These are phyloP conservation scores for Deilephila elpenor DNA, from an alignment of 2,888 invertebrate genomes.

Conservation along the genomic window DNA sequence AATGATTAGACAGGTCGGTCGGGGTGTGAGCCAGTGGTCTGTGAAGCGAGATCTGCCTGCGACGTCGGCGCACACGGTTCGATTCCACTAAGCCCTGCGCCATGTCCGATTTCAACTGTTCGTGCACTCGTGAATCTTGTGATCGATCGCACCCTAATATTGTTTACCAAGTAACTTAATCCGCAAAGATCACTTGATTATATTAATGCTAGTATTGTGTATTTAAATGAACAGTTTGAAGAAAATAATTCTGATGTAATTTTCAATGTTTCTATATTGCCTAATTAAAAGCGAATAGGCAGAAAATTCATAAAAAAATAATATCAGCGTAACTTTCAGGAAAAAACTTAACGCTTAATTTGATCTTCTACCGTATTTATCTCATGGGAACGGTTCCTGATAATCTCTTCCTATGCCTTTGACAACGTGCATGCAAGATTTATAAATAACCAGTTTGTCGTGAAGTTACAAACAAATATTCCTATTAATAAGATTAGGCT, in stretches of 20 bases:
- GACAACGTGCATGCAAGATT: too few relatives aligned
- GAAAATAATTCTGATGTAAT: too few relatives aligned
- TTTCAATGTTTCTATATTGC: too few relatives aligned
- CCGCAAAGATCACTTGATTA: not conserved
- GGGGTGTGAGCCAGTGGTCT: conserved; percentile 56
- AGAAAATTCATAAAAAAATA: too few relatives aligned
- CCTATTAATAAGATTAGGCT: not conserved
- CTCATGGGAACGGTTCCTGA: too few relatives aligned
- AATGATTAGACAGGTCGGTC: conserved; percentile 68
- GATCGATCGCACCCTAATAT: not conserved
- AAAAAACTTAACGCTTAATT: too few relatives aligned
- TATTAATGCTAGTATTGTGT: not conserved
- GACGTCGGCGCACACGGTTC: conserved; percentile 42
- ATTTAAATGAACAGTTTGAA: not conserved
- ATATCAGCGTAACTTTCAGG: too few relatives aligned
- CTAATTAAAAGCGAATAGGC: too few relatives aligned
- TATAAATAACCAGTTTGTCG: too few relatives aligned
- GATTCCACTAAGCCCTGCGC: conserved; percentile 28
- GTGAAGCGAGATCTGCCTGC: conserved; percentile 60
- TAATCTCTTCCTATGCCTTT: too few relatives aligned
- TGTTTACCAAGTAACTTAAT: not conserved
- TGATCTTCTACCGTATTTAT: too few relatives aligned
- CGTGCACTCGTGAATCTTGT: not conserved
- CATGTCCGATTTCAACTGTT: not conserved
- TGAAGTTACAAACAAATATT: too few relatives aligned